Evolutionary conservation across 2,888 invertebrate species (phyloP).

Genomic region (Tryphoninae sp.): DNA sequence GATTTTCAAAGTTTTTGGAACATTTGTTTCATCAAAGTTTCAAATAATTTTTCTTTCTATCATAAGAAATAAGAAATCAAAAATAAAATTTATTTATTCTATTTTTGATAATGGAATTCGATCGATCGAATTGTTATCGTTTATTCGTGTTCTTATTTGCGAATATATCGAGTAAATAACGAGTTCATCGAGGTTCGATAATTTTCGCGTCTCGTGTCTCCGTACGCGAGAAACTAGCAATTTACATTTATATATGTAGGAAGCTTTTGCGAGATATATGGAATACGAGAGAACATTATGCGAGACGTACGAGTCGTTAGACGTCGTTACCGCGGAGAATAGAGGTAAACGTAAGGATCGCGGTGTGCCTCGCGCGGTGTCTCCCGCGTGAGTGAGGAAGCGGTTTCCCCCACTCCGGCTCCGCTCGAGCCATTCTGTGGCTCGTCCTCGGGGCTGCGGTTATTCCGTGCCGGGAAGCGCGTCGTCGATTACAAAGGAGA

Average conservation of each 20-base stretch:
- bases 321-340: constrained; percentile 57
- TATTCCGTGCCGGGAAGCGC: constrained; percentile 50
- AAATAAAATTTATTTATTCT: no score
- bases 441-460: constrained; percentile 41
- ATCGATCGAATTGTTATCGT: background rate
- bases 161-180: constrained; percentile 45
- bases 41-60: no score
- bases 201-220: no score
- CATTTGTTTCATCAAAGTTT: no score
- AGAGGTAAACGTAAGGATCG: constrained; percentile 33
- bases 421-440: background rate
- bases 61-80: no score
- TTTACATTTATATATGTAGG: background rate
- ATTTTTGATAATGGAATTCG: no score
- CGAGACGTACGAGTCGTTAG: constrained; percentile 58
- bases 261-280: background rate
- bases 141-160: background rate
- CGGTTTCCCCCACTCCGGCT: background rate
- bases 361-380: constrained; percentile 37
- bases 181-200: background rate
- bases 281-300: constrained; percentile 33
- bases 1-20: no score
- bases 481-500: constrained; percentile 59
- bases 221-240: no score
- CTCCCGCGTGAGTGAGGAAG: constrained; percentile 45